These are phyloP conservation scores for Capreolus pygargus DNA, from an alignment of 2,113 vertebrate species.

Conservation along the genomic window DNA sequence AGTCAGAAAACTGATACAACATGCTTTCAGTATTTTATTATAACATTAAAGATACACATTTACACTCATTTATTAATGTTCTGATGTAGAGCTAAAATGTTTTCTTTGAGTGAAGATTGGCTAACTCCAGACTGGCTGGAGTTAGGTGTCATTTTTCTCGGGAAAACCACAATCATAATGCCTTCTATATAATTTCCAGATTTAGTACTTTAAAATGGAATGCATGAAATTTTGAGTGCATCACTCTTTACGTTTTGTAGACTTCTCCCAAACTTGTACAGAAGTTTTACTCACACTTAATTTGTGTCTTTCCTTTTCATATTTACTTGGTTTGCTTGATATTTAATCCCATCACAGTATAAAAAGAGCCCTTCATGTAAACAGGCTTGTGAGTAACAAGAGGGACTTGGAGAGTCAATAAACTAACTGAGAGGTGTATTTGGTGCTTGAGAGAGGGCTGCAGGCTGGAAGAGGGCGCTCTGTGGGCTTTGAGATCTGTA, in stretches of 20 bases:
- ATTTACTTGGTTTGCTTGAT: not conserved
- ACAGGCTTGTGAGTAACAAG: not conserved
- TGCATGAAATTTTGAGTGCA: rapidly evolving
- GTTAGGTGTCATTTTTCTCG: not conserved
- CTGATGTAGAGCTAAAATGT: not conserved
- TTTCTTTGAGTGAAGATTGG: not conserved
- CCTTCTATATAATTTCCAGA: not conserved
- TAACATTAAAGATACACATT: not conserved
- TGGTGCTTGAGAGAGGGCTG: rapidly evolving
- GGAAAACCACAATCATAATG: not conserved
- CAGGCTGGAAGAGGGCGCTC: rapidly evolving
- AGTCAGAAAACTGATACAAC: not conserved
- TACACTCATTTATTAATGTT: not conserved
- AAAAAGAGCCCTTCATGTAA: not conserved
- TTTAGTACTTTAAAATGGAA: not conserved
- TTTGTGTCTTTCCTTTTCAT: not conserved
- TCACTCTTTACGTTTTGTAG: not conserved
- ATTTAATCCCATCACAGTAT: too few species aligned
- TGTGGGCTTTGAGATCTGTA: rapidly evolving
- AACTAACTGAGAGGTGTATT: rapidly evolving
- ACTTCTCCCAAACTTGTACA: not conserved
- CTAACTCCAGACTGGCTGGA: not conserved
- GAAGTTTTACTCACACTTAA: not conserved
- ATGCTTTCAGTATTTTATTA: not conserved
- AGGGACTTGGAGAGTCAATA: not conserved